Conservation (phyloP, 2,113 vertebrate genomes). For the Mionectes macconnelli region DNA sequence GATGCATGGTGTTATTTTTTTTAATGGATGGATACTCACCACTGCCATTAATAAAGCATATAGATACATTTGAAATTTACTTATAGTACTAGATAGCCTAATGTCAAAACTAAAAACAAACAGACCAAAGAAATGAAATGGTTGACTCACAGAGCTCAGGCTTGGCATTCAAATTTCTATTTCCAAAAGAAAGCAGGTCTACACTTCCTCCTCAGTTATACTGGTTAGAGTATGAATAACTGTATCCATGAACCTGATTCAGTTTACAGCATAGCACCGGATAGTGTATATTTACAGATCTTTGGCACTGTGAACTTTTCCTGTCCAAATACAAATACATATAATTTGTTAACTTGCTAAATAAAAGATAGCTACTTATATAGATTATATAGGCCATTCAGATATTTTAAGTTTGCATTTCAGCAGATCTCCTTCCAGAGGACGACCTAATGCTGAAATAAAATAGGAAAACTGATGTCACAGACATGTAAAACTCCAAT, state of each 20-base stretch:
- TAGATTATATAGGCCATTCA: not conserved
- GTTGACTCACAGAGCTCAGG: not conserved
- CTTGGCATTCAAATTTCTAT: not conserved
- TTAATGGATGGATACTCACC: slow-evolving; percentile 36
- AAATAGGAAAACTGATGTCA: not conserved
- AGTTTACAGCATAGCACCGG: not conserved
- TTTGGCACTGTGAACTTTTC: not conserved
- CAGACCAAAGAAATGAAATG: not conserved
- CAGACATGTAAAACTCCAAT: not conserved
- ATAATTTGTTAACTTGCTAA: not conserved
- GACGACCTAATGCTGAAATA: not conserved
- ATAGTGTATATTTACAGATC: not conserved
- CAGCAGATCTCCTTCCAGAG: not conserved
- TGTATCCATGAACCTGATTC: not conserved
- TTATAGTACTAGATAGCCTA: not conserved
- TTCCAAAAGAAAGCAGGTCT: not conserved
- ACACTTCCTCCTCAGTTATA: not conserved
- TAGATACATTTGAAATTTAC: not conserved
- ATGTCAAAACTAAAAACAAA: not conserved
- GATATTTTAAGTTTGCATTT: not conserved
- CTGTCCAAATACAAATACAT: not conserved
- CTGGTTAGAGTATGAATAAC: not conserved
- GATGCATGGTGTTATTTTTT: slow-evolving; percentile 70
- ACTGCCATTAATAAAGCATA: not conserved
- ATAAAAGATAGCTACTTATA: not conserved